Percentiles rank a stretch among this genome's conserved stretches.
Evolutionary conservation across 2,113 vertebrate species (phyloP).

Genomic region (Ceyx cyanopectus): DNA sequence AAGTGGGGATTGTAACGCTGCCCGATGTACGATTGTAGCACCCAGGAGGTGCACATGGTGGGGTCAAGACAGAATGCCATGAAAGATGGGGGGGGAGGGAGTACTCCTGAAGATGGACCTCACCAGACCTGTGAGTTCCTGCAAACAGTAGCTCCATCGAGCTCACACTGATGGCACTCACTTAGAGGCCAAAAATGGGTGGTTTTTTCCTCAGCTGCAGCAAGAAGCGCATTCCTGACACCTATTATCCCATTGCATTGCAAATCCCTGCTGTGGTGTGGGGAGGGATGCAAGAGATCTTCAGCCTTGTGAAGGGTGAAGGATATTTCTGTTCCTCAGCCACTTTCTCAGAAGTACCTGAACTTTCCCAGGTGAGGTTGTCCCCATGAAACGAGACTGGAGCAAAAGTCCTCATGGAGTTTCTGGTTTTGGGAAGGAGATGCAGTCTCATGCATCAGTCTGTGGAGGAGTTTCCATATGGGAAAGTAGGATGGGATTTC

Average conservation of each 20-base stretch:
- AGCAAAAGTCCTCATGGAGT: accelerated
- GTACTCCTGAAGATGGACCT: background rate
- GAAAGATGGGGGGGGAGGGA: background rate
- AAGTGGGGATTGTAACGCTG: background rate
- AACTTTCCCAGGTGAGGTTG: background rate
- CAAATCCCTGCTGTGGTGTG: background rate
- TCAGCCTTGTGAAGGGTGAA: background rate
- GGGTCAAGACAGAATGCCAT: background rate
- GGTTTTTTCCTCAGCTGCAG: background rate
- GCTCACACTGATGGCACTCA: accelerated
- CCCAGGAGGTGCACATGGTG: background rate
- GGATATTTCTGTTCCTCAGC: background rate
- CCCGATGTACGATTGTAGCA: accelerated
- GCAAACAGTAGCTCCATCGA: background rate
- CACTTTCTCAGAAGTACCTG: background rate
- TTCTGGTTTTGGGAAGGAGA: background rate
- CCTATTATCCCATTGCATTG: background rate
- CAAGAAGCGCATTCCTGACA: background rate
- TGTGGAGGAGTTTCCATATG: background rate
- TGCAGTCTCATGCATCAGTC: background rate
- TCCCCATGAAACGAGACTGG: background rate
- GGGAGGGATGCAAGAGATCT: background rate
- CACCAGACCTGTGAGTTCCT: background rate
- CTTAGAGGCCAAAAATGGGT: background rate
- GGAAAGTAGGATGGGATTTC: constrained; percentile 35